These are phyloP conservation scores for Dioctria rufipes DNA, from an alignment of 2,888 invertebrate species.

Conservation along the genomic window DNA sequence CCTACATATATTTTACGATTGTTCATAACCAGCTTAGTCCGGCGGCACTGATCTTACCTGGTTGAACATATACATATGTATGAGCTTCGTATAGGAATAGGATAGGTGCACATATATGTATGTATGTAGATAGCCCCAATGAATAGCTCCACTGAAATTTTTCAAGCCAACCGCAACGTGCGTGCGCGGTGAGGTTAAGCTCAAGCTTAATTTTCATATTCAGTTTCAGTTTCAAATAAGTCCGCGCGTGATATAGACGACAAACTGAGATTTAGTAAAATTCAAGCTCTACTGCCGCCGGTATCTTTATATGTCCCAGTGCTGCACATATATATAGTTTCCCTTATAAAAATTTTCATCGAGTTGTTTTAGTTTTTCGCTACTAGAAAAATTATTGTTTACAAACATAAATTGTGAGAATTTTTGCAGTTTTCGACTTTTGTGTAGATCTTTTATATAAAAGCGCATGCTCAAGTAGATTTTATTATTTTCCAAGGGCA, in stretches of 20 bases:
- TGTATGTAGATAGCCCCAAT: not conserved
- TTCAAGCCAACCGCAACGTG: not conserved
- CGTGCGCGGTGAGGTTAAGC: slow-evolving; percentile 12
- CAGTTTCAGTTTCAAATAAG: slow-evolving; percentile 35
- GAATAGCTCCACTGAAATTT: slow-evolving; percentile 14
- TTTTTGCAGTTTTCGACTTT: slow-evolving; percentile 8
- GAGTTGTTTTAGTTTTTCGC: slow-evolving; percentile 21
- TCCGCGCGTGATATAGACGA: slow-evolving; percentile 27
- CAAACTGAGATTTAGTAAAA: too few relatives aligned
- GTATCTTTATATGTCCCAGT: not conserved
- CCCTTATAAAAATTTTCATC: slow-evolving; percentile 1
- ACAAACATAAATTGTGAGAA: slow-evolving; percentile 17
- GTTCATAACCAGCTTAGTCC: not conserved
- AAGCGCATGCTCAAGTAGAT: not conserved
- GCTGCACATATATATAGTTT: not conserved
- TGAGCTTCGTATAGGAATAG: not conserved
- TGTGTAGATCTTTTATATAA: not conserved
- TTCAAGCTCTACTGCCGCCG: not conserved
- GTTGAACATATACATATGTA: not conserved
- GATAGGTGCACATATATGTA: too few relatives aligned
- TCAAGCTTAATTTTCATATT: not conserved
- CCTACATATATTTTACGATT: not conserved
- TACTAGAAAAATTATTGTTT: slow-evolving; percentile 2
- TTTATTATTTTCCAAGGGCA: slow-evolving; percentile 1
- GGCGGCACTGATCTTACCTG: slow-evolving; percentile 24